A percentile compares a stretch with the other conserved stretches of the same genome.
Conservation (phyloP, 53 echinoderm and acorn worm species). For the Holothuria leucospilota region DNA sequence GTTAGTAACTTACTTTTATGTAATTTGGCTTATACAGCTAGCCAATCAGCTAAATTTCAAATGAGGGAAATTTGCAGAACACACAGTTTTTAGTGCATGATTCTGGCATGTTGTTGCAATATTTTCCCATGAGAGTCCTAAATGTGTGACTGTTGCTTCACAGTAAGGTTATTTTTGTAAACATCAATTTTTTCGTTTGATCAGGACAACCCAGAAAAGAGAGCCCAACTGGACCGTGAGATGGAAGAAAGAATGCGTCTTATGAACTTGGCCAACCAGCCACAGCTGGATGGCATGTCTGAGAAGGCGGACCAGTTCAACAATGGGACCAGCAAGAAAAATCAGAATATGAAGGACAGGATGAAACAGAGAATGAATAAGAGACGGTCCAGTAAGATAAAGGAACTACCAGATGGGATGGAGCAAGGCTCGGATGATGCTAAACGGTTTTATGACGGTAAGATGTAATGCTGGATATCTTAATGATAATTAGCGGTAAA, state of each 20-base stretch:
- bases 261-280: slow-evolving; percentile 80
- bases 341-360: slow-evolving; percentile 82
- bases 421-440: slow-evolving; percentile 73
- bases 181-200: not conserved
- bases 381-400: slow-evolving; percentile 62
- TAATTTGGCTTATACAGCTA: too few relatives aligned
- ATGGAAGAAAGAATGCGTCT: slow-evolving; percentile 95
- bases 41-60: too few relatives aligned
- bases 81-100: too few relatives aligned
- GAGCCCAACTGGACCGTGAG: slow-evolving; percentile 73
- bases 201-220: slow-evolving; percentile 34
- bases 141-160: too few relatives aligned
- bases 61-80: too few relatives aligned
- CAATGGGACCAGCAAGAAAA: slow-evolving; percentile 55
- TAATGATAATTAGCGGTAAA: too few relatives aligned
- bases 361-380: slow-evolving; percentile 90
- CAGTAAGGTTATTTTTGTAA: not conserved
- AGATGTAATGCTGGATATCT: not conserved
- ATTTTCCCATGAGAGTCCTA: too few relatives aligned
- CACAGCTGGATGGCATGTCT: slow-evolving; percentile 1
- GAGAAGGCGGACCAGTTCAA: slow-evolving; percentile 34
- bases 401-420: slow-evolving; percentile 54
- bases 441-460: slow-evolving; percentile 63
- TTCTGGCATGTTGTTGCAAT: too few relatives aligned
- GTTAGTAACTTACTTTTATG: too few relatives aligned